phyloP scores from a whole-genome alignment of 2,888 invertebrate genomes.

The Mystacides longicornis region DNA sequence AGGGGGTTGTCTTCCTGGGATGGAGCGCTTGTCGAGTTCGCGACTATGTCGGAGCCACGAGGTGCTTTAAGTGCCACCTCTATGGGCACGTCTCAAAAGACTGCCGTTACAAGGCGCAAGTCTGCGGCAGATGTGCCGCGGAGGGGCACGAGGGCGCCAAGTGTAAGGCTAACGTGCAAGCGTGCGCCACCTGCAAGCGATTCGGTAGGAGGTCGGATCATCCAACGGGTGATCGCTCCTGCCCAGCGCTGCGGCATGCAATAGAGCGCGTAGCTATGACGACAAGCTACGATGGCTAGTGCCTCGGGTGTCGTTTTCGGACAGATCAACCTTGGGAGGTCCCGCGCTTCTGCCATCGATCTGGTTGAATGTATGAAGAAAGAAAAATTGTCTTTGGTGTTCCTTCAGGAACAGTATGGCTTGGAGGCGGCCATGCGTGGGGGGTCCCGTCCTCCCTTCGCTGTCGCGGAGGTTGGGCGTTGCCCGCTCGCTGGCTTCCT shows the following conservation, averaged over 20 bases:
- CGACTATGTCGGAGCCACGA: not conserved
- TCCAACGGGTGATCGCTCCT: not conserved
- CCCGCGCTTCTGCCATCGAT: not conserved
- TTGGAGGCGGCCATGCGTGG: not conserved
- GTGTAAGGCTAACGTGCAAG: too few relatives aligned
- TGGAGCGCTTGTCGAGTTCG: slow-evolving; percentile 3
- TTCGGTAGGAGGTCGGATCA: not conserved
- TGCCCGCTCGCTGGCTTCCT: not conserved
- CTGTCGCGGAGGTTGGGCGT: not conserved
- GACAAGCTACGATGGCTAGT: not conserved
- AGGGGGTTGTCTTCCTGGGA: not conserved
- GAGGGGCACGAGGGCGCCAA: not conserved
- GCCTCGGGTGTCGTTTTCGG: not conserved
- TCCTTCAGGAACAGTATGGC: slow-evolving; percentile 4
- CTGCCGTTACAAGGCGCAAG: not conserved
- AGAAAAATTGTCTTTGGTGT: not conserved
- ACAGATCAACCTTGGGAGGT: not conserved
- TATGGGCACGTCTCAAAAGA: not conserved
- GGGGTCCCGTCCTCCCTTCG: not conserved
- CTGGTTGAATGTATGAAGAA: not conserved
- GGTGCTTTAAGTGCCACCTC: slow-evolving; percentile 5
- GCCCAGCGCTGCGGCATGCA: not conserved
- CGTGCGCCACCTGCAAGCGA: not conserved
- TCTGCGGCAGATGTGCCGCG: not conserved
- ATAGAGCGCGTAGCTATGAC: not conserved